These are phyloP conservation scores for Flabesymbios commensalis DNA, from an alignment of 2,888 invertebrate species.

Conservation along the genomic window DNA sequence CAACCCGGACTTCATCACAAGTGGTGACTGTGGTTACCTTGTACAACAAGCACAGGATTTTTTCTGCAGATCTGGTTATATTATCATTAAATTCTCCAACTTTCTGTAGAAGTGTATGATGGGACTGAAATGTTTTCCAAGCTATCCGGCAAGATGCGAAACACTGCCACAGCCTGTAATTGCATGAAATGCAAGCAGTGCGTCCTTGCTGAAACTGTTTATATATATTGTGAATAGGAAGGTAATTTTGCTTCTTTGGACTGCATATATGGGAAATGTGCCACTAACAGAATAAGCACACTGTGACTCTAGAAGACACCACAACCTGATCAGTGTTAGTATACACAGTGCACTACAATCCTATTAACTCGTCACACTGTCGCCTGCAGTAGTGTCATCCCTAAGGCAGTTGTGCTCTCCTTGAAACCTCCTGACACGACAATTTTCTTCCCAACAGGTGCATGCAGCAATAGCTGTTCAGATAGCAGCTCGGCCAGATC, in stretches of 20 bases:
- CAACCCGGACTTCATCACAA: too few species aligned
- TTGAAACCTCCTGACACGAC: background rate
- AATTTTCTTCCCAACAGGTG: background rate
- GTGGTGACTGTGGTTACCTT: too few species aligned
- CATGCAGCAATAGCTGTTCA: background rate
- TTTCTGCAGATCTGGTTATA: too few species aligned
- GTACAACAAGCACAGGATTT: too few species aligned
- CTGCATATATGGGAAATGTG: background rate
- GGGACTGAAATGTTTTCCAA: background rate
- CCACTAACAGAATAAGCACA: background rate
- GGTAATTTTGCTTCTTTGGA: background rate
- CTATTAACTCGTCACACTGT: too few species aligned
- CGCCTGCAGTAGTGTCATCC: too few species aligned
- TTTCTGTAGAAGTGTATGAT: too few species aligned
- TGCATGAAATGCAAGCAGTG: conserved; percentile 6
- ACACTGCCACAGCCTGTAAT: conserved; percentile 4
- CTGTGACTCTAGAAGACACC: conserved; percentile 1
- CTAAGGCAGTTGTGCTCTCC: background rate
- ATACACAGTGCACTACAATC: too few species aligned
- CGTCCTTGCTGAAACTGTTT: too few species aligned
- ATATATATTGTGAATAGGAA: background rate
- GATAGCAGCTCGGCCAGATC: background rate
- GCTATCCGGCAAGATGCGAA: background rate
- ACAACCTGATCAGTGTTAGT: background rate
- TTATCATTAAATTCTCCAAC: too few species aligned